A percentile compares a stretch with the other conserved stretches of the same genome.
phyloP scores from a whole-genome alignment of 2,113 vertebrate species.

The Neofelis nebulosa region DNA sequence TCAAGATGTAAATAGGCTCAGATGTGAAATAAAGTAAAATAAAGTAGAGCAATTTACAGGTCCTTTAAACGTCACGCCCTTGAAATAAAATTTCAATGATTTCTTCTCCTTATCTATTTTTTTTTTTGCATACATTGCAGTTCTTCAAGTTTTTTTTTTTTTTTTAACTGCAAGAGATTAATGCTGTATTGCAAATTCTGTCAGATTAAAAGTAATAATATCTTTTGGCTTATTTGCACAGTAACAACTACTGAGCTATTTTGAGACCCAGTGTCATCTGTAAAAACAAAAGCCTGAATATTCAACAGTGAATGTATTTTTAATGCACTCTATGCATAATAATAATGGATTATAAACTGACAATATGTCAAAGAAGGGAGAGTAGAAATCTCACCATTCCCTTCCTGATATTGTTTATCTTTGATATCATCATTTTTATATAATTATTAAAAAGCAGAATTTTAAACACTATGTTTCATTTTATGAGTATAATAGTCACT shows the following conservation, averaged over 20 bases:
- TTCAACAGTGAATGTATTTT: constrained; percentile 49
- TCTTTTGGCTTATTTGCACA: constrained; percentile 46
- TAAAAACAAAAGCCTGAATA: constrained; percentile 63
- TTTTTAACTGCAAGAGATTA: constrained; percentile 38
- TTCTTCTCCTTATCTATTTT: constrained; percentile 5
- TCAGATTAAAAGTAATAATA: constrained; percentile 30
- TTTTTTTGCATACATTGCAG: background rate
- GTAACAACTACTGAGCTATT: constrained; percentile 30
- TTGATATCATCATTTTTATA: background rate
- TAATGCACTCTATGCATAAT: constrained; percentile 59
- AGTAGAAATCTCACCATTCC: background rate
- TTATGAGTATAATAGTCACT: background rate
- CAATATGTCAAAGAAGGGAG: background rate
- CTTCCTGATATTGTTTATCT: background rate
- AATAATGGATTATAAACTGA: constrained; percentile 17
- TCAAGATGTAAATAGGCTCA: background rate
- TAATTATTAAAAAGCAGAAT: constrained; percentile 6
- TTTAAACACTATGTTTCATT: background rate
- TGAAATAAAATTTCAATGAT: constrained; percentile 31
- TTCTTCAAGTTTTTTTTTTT: background rate
- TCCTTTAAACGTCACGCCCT: background rate
- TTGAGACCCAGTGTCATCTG: constrained; percentile 26
- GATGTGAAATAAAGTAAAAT: constrained; percentile 8
- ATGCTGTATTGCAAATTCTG: background rate
- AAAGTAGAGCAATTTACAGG: background rate